phyloP scores from a whole-genome alignment of 92 coral and sea anemone species.

The Heliopora coerulea region DNA sequence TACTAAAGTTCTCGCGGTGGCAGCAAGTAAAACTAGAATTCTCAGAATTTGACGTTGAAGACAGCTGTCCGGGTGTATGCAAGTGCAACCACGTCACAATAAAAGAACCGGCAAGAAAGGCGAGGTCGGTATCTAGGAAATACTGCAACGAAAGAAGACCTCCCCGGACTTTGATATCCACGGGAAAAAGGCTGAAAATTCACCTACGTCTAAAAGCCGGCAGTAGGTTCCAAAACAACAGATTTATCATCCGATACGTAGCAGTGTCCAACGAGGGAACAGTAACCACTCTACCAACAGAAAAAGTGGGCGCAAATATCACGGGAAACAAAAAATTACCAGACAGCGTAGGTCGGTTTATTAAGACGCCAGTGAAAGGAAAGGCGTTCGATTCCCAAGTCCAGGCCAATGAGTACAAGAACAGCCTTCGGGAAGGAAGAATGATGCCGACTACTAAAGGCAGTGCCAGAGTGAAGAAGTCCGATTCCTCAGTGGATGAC shows the following conservation, averaged over 20 bases:
- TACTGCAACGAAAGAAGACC: conserved; percentile 39
- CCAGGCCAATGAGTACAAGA: conserved; percentile 4
- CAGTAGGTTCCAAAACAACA: background rate
- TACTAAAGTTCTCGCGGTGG: conserved; percentile 18
- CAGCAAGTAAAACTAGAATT: conserved; percentile 17
- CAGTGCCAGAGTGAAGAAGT: background rate
- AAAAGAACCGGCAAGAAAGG: conserved; percentile 4
- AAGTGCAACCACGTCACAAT: conserved; percentile 34
- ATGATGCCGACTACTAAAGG: background rate
- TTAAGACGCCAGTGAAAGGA: background rate
- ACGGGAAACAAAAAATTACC: too few species aligned
- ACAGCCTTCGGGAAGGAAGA: background rate
- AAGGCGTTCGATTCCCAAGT: background rate
- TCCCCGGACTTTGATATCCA: background rate
- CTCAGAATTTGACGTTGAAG: conserved; percentile 14
- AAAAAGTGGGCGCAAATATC: too few species aligned
- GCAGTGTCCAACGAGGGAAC: background rate
- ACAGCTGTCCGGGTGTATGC: conserved; percentile 34
- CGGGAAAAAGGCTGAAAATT: conserved; percentile 15
- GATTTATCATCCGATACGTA: conserved; percentile 9
- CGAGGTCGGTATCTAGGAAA: background rate
- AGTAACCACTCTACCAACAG: too few species aligned
- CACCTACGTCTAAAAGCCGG: conserved; percentile 27
- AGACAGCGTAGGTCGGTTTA: too few species aligned
- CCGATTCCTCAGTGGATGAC: background rate